phyloP scores from a whole-genome alignment of 2,888 invertebrate genomes.

The Cynaeus angustus region DNA sequence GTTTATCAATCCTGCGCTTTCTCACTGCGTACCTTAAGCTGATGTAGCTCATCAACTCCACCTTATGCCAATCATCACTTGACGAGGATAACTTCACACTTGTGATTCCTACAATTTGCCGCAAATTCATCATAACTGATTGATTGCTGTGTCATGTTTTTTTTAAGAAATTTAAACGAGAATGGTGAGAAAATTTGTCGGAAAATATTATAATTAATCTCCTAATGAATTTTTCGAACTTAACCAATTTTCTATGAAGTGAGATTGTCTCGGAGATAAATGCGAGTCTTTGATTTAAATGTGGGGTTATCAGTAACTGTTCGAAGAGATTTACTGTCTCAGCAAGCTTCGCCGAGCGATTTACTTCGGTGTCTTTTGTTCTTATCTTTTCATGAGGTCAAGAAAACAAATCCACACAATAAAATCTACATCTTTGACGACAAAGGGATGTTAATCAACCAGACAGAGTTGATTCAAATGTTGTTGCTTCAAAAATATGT shows the following conservation, averaged over 20 bases:
- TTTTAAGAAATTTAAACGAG: too few relatives aligned
- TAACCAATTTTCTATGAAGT: constrained; percentile 34
- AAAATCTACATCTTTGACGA: constrained; percentile 19
- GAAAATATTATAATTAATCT: constrained; percentile 5
- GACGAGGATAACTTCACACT: constrained; percentile 32
- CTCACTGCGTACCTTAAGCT: constrained; percentile 30
- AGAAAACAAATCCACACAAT: constrained; percentile 36
- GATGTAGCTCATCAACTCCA: constrained; percentile 39
- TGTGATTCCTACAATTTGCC: constrained; percentile 11
- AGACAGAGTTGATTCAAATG: too few relatives aligned
- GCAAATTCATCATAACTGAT: too few relatives aligned
- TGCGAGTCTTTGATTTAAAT: constrained; percentile 39
- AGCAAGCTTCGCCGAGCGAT: constrained; percentile 39
- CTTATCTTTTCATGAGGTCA: constrained; percentile 38
- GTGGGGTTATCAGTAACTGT: constrained; percentile 43
- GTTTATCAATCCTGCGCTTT: constrained; percentile 37
- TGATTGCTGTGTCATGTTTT: too few relatives aligned
- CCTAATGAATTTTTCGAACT: constrained; percentile 35
- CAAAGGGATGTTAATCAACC: background rate
- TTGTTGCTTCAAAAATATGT: too few relatives aligned
- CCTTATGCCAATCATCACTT: constrained; percentile 40
- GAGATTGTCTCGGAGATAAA: constrained; percentile 30
- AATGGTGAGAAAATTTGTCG: constrained; percentile 2
- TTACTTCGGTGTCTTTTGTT: constrained; percentile 31
- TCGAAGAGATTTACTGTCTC: constrained; percentile 42